Evolutionary conservation across 2,888 invertebrate species (phyloP), one percentile per base, ranked within the genome.

Genomic region (Iphiclides podalirius): DNA sequence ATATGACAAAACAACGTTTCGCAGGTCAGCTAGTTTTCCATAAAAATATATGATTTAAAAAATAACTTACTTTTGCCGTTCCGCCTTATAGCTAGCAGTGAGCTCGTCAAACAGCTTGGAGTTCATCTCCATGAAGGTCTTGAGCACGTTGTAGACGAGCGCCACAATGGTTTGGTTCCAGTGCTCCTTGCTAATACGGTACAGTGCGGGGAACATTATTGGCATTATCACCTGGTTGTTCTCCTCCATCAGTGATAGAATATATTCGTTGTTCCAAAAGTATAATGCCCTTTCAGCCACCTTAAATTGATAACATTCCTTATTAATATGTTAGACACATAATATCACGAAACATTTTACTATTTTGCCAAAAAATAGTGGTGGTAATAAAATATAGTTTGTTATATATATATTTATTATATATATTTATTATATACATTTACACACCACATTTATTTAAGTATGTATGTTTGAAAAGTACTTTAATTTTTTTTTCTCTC

Each of bases 41-140:
- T 47, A 50, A 36, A 53, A 39, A 23, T 23, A 13, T 8, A 20
- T 39, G 11, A 38, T 43, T 13, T 2, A 7, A 43, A 34, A 15
- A 2, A 7, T n/a, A 40, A 91, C 94, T 93, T 89, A 99, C 99
- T 98, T 98, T 93, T 98, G 98, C 89, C 98, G 91, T 90, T 99
- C 99, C 73, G 97, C 96, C 91, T 99, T 99, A 90, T 99, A 99
- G 89, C 97, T 97, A 74, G 98, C 95, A 75, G 99, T 97, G 82
- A 99, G 93, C 90, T 99, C 99, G 84, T 99, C 99, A 79, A 99
- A 99, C 64, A 99, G 92, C 88, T 98, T 98, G 77, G 98, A 98
- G 91, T 99, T 99, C 99, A 99, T 99, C 90, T 99, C 99, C 99
- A 99, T 99, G 90, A 99, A 99, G 50, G 99, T 95, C 90, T 99